Evolutionary conservation across 2,797 vertebrate species (phyloP).

Genomic region (Varecia variegata): DNA sequence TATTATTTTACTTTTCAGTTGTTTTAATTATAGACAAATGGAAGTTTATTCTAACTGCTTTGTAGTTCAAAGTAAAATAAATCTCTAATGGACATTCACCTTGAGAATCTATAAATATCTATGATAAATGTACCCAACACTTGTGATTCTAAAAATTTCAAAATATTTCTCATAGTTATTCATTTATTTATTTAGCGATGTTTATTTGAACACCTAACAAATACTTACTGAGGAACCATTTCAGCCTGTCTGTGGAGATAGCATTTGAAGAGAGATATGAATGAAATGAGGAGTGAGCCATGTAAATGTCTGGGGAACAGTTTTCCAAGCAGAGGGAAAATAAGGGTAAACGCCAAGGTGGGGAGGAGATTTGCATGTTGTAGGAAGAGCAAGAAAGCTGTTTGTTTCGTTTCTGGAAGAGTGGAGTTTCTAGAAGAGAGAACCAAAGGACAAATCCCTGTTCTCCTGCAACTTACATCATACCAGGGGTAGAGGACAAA

Average conservation of each 20-base stretch:
- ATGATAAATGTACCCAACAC: neutral
- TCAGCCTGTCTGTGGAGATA: neutral
- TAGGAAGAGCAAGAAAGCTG: neutral
- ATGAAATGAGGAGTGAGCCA: neutral
- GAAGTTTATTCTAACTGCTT: neutral
- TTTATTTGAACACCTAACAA: neutral
- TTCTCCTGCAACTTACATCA: neutral
- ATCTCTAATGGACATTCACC: neutral
- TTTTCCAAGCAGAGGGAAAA: neutral
- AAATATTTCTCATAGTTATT: constrained; percentile 8
- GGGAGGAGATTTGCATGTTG: neutral
- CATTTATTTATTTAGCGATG: neutral
- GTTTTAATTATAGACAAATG: neutral
- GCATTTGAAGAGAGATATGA: neutral
- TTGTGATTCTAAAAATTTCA: neutral
- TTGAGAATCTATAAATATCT: constrained; percentile 22
- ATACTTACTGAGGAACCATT: neutral
- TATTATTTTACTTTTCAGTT: constrained; percentile 36
- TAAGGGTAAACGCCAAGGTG: neutral
- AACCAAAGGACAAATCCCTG: neutral
- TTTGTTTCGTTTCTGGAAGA: constrained; percentile 8
- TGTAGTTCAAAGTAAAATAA: neutral
- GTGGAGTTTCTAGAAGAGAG: neutral
- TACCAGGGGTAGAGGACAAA: neutral
- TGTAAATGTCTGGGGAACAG: neutral